Base-by-base conservation (phyloP, 2,888 invertebrate genomes). In the Notocelia uddmanniana region DNA sequence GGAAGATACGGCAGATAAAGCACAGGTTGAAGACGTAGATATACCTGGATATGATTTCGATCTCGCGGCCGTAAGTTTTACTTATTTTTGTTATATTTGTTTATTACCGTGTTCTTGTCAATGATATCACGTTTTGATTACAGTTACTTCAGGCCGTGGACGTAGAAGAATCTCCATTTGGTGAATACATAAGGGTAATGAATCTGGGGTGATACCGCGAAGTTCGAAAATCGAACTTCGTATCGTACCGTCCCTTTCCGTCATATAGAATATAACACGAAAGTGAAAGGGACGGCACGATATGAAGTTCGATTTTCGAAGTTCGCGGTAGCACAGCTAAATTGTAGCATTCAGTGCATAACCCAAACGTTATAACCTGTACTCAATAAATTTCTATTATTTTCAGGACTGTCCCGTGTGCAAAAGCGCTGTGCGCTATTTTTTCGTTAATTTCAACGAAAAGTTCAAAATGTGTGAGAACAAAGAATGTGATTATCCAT, bases 401-500 rank as follows among this genome's bases (percentile, higher is more conserved):
- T 85, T 84, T 37, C 84, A 92, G 91, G 69, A 82, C 18, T 92
- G 92, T 68, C 91, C 91, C 0, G 71, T 89, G 9, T 92, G 91
- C 76, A 77, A 78, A 11, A 81, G 84, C 2, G 74, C 78, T 60
- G 74, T 90, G 2, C 80, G 80, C 50, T 71, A 82, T 0, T 90
- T 83, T 73, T 86, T 83, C 59, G 81, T 92, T 23, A 86, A 89
- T 70, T 84, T 83, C 19, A 80, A 84, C 72, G 85, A 90, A 48
- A 88, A 88, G 77, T 70, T 92, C 19, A 66, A 84, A 1, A 88
- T 92, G 88, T 93, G 92, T 75, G 85, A 87, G 63, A 89, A 91
- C 63, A 62, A 75, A 0, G 75, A 79, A 2, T 93, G 92, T 72
- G 84, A 85, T 1, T 92, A 82, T 74, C 92, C 92, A 15, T 92